phyloP scores from a whole-genome alignment of 2,888 invertebrate genomes.

The Thecophora atra region DNA sequence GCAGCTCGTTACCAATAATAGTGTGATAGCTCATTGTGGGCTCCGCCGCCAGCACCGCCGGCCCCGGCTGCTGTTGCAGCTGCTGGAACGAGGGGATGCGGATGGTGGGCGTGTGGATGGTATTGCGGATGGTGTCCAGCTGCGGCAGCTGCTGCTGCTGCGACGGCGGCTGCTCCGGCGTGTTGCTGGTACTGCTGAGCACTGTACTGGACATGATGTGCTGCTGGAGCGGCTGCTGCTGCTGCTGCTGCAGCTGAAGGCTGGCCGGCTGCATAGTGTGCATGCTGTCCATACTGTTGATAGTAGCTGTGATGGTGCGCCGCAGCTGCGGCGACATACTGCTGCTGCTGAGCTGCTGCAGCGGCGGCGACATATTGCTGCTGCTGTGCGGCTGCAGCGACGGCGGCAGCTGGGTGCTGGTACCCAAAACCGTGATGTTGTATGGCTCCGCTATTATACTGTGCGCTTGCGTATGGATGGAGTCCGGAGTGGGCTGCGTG shows the following conservation, averaged over 20 bases:
- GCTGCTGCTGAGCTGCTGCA: constrained; percentile 50
- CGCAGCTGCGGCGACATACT: constrained; percentile 50
- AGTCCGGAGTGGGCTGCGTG: constrained; percentile 50
- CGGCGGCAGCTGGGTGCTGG: constrained; percentile 52
- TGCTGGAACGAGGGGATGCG: constrained; percentile 66
- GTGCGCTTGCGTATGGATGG: constrained; percentile 52
- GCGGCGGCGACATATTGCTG: constrained; percentile 51
- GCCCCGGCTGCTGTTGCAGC: constrained; percentile 70
- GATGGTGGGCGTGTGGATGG: constrained; percentile 57
- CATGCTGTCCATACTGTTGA: constrained; percentile 68
- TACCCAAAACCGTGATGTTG: constrained; percentile 67
- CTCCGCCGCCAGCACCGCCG: constrained; percentile 68
- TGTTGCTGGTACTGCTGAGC: constrained; percentile 45
- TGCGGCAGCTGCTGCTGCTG: constrained; percentile 52
- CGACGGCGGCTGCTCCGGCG: constrained; percentile 49
- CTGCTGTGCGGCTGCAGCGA: constrained; percentile 48
- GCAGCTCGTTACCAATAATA: constrained; percentile 80
- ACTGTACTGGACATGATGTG: constrained; percentile 48
- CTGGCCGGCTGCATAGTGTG: constrained; percentile 57
- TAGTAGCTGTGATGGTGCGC: constrained; percentile 57
- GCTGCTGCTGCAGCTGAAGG: constrained; percentile 45
- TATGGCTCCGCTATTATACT: constrained; percentile 61
- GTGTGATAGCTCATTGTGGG: constrained; percentile 75
- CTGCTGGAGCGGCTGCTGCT: constrained; percentile 44
- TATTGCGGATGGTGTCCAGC: constrained; percentile 57